phyloP scores from a whole-genome alignment of 2,797 vertebrate species.

The Leontocebus nigricollis region DNA sequence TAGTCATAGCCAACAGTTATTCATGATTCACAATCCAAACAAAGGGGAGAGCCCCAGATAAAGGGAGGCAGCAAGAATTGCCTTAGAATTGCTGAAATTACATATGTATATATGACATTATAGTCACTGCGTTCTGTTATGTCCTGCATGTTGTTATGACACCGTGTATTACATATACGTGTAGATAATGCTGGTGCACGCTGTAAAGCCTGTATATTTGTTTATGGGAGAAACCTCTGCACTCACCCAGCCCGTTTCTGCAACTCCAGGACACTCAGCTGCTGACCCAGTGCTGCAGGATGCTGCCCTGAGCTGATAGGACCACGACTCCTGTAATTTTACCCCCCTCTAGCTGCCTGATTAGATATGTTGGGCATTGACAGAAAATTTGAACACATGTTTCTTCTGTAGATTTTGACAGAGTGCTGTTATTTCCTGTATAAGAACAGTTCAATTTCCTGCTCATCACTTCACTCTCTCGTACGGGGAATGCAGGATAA shows the following conservation, averaged over 20 bases:
- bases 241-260: conserved; percentile 47
- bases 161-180: background rate
- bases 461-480: conserved; percentile 92
- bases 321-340: conserved; percentile 80
- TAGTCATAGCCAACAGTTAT: background rate
- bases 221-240: background rate
- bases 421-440: conserved; percentile 99
- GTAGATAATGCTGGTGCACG: fast-evolving
- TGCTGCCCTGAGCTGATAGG: conserved; percentile 60
- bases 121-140: background rate
- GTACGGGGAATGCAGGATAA: conserved; percentile 89
- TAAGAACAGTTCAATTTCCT: conserved; percentile 99
- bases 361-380: conserved; percentile 90
- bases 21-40: background rate
- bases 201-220: fast-evolving
- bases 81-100: background rate
- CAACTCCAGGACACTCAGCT: conserved; percentile 37
- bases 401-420: conserved; percentile 97
- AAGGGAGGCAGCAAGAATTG: background rate
- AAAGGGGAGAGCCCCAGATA: background rate
- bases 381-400: conserved; percentile 92
- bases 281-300: background rate
- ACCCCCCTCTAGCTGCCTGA: conserved; percentile 83
- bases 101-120: background rate
- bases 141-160: background rate